Conservation (phyloP, 2,888 invertebrate genomes). For the Colostygia pectinataria region DNA sequence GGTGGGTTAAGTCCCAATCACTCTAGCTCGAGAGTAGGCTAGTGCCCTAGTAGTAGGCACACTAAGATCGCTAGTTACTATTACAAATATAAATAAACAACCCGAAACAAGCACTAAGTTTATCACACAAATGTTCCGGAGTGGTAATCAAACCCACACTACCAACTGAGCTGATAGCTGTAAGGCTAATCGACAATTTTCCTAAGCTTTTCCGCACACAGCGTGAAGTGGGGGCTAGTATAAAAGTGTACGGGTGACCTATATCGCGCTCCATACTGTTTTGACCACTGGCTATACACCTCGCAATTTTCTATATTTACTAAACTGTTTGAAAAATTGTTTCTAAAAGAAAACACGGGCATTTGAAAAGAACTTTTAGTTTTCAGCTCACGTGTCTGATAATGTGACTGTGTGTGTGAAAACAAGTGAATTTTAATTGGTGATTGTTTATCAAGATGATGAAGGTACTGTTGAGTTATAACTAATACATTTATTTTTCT, state of each 20-base stretch:
- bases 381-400: slow-evolving; percentile 12
- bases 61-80: too few species aligned
- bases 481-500: too few species aligned
- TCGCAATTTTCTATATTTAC: slow-evolving; percentile 19
- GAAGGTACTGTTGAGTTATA: slow-evolving; percentile 47
- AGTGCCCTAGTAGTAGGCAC: not conserved
- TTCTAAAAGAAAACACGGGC: too few species aligned
- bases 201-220: slow-evolving; percentile 17
- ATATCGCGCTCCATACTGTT: slow-evolving; percentile 64
- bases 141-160: slow-evolving; percentile 8
- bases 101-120: too few species aligned
- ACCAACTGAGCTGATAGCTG: too few species aligned
- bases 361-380: not conserved
- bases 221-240: slow-evolving; percentile 60
- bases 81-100: too few species aligned
- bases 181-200: slow-evolving; percentile 16
- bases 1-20: too few species aligned
- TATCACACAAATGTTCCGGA: too few species aligned
- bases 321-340: not conserved
- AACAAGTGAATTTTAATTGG: slow-evolving; percentile 29
- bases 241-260: slow-evolving; percentile 67
- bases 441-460: slow-evolving; percentile 40
- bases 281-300: slow-evolving; percentile 45
- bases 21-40: too few species aligned
- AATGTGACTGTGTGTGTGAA: slow-evolving; percentile 24